Evolutionary conservation across 2,113 vertebrate species (phyloP), one percentile per base, ranked within the genome.

Genomic region (Cynocephalus volans): DNA sequence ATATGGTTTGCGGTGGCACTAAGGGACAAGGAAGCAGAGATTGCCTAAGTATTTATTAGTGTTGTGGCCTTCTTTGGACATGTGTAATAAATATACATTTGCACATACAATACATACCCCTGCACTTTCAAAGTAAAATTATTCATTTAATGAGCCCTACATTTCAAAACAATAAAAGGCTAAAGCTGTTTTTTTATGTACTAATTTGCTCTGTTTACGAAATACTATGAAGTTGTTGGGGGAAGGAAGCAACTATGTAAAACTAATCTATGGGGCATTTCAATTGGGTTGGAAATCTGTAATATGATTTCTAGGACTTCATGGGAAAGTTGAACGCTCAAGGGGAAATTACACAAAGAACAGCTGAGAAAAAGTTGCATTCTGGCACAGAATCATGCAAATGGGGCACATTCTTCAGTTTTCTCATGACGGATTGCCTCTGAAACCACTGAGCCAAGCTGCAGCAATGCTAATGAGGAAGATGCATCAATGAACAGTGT

Each of bases 391-490:
- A 99, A 98, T 98, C 98, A 98, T 99, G 99, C 99, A 99, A 99
- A 99, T 99, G 98, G 98, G 97, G 98, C 98, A 98, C 99, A 99
- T 99, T 99, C 99, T 99, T 99, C 98, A 96, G 98, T 99, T 99
- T 99, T 99, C 99, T 99, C 99, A 99, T 99, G 99, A 99, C 97
- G 97, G 99, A 99, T 99, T 96, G 99, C 98, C 98, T 99, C 99
- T 98, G 98, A 99, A 99, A 98, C 98, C 98, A 98, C 99, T 98
- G 98, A 98, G 99, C 98, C 98, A 98, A 98, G 98, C 98, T 98
- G 99, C 99, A 98, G 98, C 98, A 98, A 99, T 99, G 99, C 98
- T 99, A 99, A 99, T 99, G 99, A 99, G 99, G 96, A 98, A 98
- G 99, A 99, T 98, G 99, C 99, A 99, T 99, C 99, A 99, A 98